Evolutionary conservation across 2,888 invertebrate species (phyloP).

Genomic region (Sinotaia quadrata): DNA sequence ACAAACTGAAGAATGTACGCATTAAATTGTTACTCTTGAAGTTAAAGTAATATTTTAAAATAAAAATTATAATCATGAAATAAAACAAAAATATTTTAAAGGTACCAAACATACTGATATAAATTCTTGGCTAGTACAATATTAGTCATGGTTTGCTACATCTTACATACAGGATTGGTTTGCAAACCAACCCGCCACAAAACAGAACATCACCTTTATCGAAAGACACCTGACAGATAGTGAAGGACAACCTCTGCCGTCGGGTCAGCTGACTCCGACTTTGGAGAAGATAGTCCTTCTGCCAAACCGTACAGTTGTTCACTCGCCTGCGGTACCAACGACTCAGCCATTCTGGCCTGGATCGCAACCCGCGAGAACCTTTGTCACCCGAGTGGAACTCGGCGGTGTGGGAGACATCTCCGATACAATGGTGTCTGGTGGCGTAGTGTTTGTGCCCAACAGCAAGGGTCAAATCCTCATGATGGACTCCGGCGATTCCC

Average conservation of each 20-base stretch:
- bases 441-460: conserved; percentile 24
- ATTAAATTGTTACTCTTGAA: too few relatives aligned
- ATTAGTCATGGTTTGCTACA: too few relatives aligned
- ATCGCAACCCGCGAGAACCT: background rate
- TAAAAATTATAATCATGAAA: too few relatives aligned
- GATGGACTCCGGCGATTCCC: background rate
- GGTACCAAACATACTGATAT: too few relatives aligned
- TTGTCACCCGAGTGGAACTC: conserved; percentile 2
- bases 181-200: background rate
- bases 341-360: conserved; percentile 2
- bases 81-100: too few relatives aligned
- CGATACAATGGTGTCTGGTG: conserved; percentile 18
- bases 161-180: conserved; percentile 17
- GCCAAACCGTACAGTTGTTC: conserved; percentile 22
- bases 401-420: background rate
- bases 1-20: too few relatives aligned
- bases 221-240: background rate
- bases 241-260: conserved; percentile 4
- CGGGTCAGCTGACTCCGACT: conserved; percentile 11
- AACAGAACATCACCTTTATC: conserved; percentile 16
- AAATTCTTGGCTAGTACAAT: too few relatives aligned
- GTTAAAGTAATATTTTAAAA: too few relatives aligned
- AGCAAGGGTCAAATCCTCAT: conserved; percentile 9
- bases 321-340: background rate
- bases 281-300: conserved; percentile 15